Base-by-base conservation (phyloP, 2,888 invertebrate genomes). In the Anoplius nigerrimus region DNA sequence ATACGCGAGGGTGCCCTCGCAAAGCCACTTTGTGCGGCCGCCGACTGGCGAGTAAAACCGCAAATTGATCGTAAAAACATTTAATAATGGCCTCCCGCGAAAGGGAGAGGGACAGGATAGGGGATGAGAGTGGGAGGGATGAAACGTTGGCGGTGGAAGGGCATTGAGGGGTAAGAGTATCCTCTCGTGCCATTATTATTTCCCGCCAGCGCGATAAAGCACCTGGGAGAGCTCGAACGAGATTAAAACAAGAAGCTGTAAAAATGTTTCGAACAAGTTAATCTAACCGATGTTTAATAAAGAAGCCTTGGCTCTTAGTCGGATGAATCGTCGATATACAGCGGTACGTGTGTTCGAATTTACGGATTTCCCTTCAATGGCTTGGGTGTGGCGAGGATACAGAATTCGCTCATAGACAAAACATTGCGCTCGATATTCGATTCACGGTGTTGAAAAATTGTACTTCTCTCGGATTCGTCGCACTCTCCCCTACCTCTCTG, bases 61-160 rank as follows among this genome's bases (percentile, higher is more conserved):
- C 69, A 66, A 69, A 66, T 69, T 62, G 62, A 55, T 62, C 66
- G 66, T 69, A 69, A 69, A 69, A 66, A 54, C 52, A 56, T 69
- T 69, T 66, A 66, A 66, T 69, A 66, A 48, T 48, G 48, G 48
- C 48, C 48, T 15, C 11, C 6, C 6, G 34, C 11, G 34, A 34
- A 34, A 34, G 34, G 11, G 34, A 11, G 34, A 13, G 34, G 11
- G 11, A 34, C 11, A 34, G 34, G 11, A 34, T 11, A 13, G 11
- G 34, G 11, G 34, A 34, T 6, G 24, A 24, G 24, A 24, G 3
- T 2, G 24, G 2, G 6, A 4, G 24, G 24, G 34, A 13, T 6
- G 6, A 13, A 13, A 11, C 6, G 34, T 6, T 34, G 11, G 6
- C 1, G 34, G 34, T 6, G 8, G 34, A 34, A 48, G 48, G 18